phyloP scores from a whole-genome alignment of 2,113 vertebrate species.

The Agapornis roseicollis region DNA sequence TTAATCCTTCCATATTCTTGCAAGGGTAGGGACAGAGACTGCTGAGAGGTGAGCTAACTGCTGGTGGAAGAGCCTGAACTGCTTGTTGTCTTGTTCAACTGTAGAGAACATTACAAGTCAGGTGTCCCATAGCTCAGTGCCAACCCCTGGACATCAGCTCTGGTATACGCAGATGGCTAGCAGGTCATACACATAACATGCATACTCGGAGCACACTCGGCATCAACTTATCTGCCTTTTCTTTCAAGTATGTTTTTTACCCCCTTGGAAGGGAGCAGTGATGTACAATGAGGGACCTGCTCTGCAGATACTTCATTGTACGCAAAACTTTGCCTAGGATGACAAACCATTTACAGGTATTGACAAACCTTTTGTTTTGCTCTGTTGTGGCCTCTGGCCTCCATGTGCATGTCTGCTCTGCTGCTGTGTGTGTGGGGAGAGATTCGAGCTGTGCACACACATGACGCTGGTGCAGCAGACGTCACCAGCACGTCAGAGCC shows the following conservation, averaged over 20 bases:
- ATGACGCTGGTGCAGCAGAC: not conserved
- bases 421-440: not conserved
- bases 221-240: not conserved
- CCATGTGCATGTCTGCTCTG: not conserved
- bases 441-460: not conserved
- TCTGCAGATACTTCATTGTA: not conserved
- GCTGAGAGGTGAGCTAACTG: not conserved
- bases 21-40: not conserved
- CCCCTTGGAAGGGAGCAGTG: not conserved
- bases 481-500: constrained; percentile 17
- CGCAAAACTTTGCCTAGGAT: not conserved
- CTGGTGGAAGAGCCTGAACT: not conserved
- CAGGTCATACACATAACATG: not conserved
- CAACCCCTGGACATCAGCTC: not conserved
- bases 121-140: not conserved
- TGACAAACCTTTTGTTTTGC: not conserved
- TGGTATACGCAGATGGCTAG: not conserved
- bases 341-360: not conserved
- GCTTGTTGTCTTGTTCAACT: not conserved
- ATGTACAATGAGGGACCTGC: accelerated
- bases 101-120: not conserved
- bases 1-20: not conserved
- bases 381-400: not conserved
- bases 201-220: accelerated
- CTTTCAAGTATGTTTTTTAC: not conserved